These are phyloP conservation scores for Lasiurus borealis DNA, from an alignment of 2,113 vertebrate genomes.

Conservation along the genomic window DNA sequence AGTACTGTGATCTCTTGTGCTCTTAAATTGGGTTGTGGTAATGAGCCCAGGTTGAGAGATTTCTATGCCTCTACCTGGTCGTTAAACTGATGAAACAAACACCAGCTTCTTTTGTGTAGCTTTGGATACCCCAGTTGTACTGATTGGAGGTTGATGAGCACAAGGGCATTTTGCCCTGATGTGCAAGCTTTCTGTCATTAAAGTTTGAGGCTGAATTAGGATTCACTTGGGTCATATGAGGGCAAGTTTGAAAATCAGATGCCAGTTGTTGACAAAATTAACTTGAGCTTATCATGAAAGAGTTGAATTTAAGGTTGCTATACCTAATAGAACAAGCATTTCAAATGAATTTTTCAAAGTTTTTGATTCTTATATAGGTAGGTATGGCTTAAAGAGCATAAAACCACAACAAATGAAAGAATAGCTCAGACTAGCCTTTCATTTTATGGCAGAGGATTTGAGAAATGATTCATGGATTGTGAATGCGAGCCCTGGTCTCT, in stretches of 20 bases:
- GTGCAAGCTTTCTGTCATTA: slow-evolving; percentile 48
- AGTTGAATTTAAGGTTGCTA: background rate
- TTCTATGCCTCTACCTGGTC: background rate
- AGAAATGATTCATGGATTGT: slow-evolving; percentile 61
- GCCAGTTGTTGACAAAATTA: slow-evolving; percentile 43
- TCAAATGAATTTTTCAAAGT: slow-evolving; percentile 52
- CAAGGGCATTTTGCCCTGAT: slow-evolving; percentile 22
- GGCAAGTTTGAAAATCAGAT: slow-evolving; percentile 55
- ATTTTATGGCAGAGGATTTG: slow-evolving; percentile 44
- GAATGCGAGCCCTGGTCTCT: background rate
- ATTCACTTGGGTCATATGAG: slow-evolving; percentile 55
- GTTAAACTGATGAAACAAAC: slow-evolving; percentile 55
- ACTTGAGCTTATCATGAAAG: slow-evolving; percentile 46
- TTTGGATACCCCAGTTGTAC: background rate
- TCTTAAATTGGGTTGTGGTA: slow-evolving; percentile 40
- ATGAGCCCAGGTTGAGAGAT: slow-evolving; percentile 4
- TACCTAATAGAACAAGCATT: slow-evolving; percentile 46
- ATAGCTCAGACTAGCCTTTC: slow-evolving; percentile 67
- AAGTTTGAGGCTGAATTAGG: slow-evolving; percentile 21
- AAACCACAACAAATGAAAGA: slow-evolving; percentile 66
- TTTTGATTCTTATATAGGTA: slow-evolving; percentile 45
- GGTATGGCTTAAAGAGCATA: slow-evolving; percentile 32
- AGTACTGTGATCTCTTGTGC: slow-evolving; percentile 46
- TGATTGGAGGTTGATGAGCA: slow-evolving; percentile 58
- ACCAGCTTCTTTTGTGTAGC: slow-evolving; percentile 49